Conservation (phyloP, 2,113 vertebrate genomes). For the Noturus placidus region DNA sequence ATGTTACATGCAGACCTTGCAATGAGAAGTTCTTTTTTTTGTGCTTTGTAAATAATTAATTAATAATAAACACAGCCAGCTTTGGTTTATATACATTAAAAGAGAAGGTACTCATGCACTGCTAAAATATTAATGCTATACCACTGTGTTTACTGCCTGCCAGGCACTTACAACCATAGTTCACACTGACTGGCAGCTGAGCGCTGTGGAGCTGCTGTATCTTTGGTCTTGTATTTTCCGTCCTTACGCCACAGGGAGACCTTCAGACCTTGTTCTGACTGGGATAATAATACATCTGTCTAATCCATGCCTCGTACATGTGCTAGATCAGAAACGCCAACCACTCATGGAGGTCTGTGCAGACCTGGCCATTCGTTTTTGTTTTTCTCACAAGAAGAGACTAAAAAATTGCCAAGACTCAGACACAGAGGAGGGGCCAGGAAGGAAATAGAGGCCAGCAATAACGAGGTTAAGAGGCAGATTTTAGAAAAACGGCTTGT, state of each 20-base stretch:
- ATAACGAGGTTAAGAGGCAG: conserved; percentile 49
- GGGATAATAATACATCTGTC: conserved; percentile 27
- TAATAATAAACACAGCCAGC: not conserved
- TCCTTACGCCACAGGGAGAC: conserved; percentile 43
- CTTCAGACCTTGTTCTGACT: conserved; percentile 20
- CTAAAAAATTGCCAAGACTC: not conserved
- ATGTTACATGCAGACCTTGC: not conserved
- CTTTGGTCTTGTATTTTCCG: conserved; percentile 3
- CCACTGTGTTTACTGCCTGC: conserved; percentile 44
- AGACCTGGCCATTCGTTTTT: not conserved
- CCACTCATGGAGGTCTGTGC: not conserved
- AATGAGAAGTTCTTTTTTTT: not conserved
- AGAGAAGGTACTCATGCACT: not conserved
- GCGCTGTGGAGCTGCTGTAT: conserved; percentile 17
- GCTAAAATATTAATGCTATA: conserved; percentile 34
- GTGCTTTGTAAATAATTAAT: not conserved
- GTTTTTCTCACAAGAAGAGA: conserved; percentile 2
- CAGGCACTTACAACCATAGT: conserved; percentile 13
- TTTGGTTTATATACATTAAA: not conserved
- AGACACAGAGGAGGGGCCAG: conserved; percentile 26
- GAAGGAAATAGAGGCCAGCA: conserved; percentile 24
- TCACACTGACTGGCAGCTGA: conserved; percentile 30
- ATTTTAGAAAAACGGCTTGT: conserved; percentile 59
- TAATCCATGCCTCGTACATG: not conserved
- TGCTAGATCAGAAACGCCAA: conserved; percentile 8